Evolutionary conservation across 2,888 invertebrate species (phyloP), one percentile per base, ranked within the genome.

Genomic region (Acleris cristana): DNA sequence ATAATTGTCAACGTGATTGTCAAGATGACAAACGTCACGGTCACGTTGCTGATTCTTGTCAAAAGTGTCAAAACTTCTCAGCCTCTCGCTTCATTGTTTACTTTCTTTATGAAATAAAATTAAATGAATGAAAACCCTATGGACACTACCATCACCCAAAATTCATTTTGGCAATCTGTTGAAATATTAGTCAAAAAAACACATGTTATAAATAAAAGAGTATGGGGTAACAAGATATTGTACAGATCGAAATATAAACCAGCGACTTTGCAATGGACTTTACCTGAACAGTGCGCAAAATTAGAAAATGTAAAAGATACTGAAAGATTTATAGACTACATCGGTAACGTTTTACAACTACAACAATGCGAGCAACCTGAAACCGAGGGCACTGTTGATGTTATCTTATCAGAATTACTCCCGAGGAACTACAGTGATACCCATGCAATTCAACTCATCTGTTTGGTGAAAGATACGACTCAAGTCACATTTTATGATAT

Each of bases 161-260:
- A 70, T 40, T 77, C 73, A 30, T 97, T 96, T 86, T 96, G 96
- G 95, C 89, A 93, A 69, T 92, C 95, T 1, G 83, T 96, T 61
- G 81, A 88, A 60, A 93, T 97, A 72, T 94, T 96, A 79, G 82
- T 95, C 67, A 90, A 87, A 64, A 95, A 95, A 82, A 95, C 96
- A 60, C 96, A 96, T 81, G 93, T 96, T 65, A 87, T 96, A 7
- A 96, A 97, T 84, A 95, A 95, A 76, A 95, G 95, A 81, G 87
- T 97, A 79, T 94, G 95, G 83, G 95, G 95, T 18, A 80, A 80
- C 60, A 93, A 87, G 77, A 71, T 82, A 65, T 79, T 87, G 76
- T 75, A 74, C 62, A 80, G 72, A 72, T 65, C 65, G 53, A 48
- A 40, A 56, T 81, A 74, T 65, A 75, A 70, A 62, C 66, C 76